Evolutionary conservation across 2,888 invertebrate species (phyloP), one percentile per base, ranked within the genome.

Genomic region (Arenicola marina): DNA sequence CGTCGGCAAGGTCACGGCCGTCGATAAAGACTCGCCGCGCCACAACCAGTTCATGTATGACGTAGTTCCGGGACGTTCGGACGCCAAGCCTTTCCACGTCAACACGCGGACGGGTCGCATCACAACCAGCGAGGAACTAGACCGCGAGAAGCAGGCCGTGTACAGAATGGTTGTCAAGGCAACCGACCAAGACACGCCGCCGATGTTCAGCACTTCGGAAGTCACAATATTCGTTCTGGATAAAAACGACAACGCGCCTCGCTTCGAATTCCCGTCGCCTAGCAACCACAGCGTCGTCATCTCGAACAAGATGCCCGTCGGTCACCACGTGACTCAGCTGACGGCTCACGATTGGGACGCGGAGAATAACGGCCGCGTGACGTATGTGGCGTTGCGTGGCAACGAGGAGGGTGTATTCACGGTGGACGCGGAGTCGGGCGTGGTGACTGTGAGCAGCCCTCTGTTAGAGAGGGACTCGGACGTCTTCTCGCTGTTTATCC

Each of bases 201-300:
- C 62, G 2, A 26, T 56, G 33, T 46, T 38, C 31, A 63, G 65
- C 24, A 56, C 54, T 21, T 66, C 63, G 11, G 51, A 38, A 21
- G 64, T 69, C 0, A 55, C 48, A 18, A 56, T 69, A 15, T 56
- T 67, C 45, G 61, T 69, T 18, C 34, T 59, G 2, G 69, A 69
- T 51, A 54, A 51, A 24, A 68, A 69, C 33, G 69, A 69, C 56
- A 69, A 69, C 54, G 54, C 55, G 4, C 69, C 69, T 3, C 48
- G 57, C 21, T 59, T 69, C 33, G 38, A 46, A 34, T 66, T 61
- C 54, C 65, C 67, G 18, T 51, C 46, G 24, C 51, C 33, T 11
- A 34, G 51, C 34, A 63, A 66, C 60, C 51, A 66, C 45, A 58
- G 51, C 4, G 57, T 66, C n/a, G 51, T 43, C 34, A 56, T 66